Evolutionary conservation across 2,797 vertebrate species (phyloP).

Genomic region (Basileuterus tristriatus): DNA sequence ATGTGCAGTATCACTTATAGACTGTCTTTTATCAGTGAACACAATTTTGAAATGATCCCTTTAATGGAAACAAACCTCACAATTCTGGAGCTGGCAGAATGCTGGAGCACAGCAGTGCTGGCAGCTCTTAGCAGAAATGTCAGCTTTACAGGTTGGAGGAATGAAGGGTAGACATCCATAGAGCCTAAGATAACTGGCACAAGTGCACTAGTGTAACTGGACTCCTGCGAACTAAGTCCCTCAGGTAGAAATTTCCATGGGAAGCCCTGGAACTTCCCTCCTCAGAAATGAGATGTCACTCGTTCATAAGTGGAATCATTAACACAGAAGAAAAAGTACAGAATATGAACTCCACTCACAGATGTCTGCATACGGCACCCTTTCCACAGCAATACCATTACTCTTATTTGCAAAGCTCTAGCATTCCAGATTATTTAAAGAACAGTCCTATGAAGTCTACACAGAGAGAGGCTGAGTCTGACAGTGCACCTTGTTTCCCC

Average conservation of each 20-base stretch:
- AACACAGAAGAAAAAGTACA: neutral
- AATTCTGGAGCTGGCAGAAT: neutral
- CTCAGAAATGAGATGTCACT: neutral
- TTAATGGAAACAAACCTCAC: neutral
- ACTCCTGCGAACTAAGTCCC: neutral
- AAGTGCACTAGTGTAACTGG: neutral
- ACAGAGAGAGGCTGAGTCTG: neutral
- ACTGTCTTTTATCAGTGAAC: neutral
- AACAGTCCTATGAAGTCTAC: neutral
- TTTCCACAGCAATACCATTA: neutral
- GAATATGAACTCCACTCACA: neutral
- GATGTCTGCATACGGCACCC: neutral
- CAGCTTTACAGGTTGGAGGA: rapidly evolving
- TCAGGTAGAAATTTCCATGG: neutral
- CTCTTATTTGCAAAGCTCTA: neutral
- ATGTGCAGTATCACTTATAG: neutral
- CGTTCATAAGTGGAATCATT: neutral
- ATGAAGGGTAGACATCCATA: neutral
- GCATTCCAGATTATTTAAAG: neutral
- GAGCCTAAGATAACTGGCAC: neutral
- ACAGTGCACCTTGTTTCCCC: neutral
- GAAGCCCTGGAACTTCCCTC: neutral
- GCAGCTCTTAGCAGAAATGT: neutral
- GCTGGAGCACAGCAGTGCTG: neutral
- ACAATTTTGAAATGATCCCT: neutral